Evolutionary conservation across 2,888 invertebrate species (phyloP), one percentile per base, ranked within the genome.

Genomic region (Cactoblastis cactorum): DNA sequence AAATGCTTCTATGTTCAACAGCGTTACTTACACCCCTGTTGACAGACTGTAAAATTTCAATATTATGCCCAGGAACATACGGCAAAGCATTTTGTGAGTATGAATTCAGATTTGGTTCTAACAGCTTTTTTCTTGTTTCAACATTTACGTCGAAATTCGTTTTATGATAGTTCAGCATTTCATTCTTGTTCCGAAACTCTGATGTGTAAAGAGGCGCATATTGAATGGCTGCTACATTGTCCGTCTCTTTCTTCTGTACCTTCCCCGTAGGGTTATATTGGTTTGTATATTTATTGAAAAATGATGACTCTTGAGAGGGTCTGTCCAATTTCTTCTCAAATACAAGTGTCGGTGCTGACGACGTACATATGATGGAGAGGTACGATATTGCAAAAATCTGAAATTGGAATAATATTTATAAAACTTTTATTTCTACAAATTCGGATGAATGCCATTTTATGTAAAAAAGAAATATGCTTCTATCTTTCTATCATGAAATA

Each of bases 241-340:
- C 17, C 0, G 9, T 6, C 1, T 37, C 17, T 37, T 51, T 17
- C 15, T 50, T 18, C 5, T 48, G 32, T 9, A 49, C 45, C 11
- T 50, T 56, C n/a, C 53, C 53, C 8, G 59, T 59, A 1, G 62
- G 51, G 17, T 71, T 34, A 39, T 69, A 67, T 4, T 64, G 48
- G 12, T 67, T 39, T 18, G 52, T 67, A 43, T 60, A 68, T 50
- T 66, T n/a, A n/a, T n/a, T 58, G 35, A 73, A 68, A 3, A 67
- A 63, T 11, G 69, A 15, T 1, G 74, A 71, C 0, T 67, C 59
- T 45, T 69, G 66, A 2, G 65, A 59, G 11, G 71, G 71, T 14
- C 59, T 54, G 0, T 69, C 71, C 45, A 57, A 55, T 12, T 65
- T 60, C 9, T 53, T 17, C 33, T 52, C 50, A 6, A 50, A 43